Evolutionary conservation across 1,140 invertebrate species (phyloP), one percentile per base, ranked within the genome.

Genomic region (Helicoverpa armigera): DNA sequence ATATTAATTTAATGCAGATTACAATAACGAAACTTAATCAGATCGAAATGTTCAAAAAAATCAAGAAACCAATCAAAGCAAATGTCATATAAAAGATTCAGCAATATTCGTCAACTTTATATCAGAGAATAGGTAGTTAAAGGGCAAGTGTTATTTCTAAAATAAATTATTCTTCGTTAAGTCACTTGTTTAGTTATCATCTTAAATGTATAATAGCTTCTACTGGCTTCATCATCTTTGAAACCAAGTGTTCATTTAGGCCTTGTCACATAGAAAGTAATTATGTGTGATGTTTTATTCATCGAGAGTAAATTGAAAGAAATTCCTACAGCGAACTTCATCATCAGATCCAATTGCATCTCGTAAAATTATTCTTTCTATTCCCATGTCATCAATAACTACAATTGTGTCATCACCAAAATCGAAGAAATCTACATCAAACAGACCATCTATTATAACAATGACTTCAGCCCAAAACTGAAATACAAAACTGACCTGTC

Each of bases 141-240:
- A 54, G 48, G 11, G 4, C 43, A 35, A 73, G 14, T 13, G 31
- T 60, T 74, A 74, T 43, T 18, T 48, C 72, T 75, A 75, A 61
- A 61, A 75, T 75, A 75, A 75, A 75, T 75, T 61, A 75, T 61
- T 61, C 35, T 50, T 75, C 35, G 54, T 75, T 60, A 75, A 61
- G 53, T 73, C 51, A 29, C 53, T 18, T 43, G n/a, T 63, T 35
- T 12, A 58, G 56, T 61, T 14, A 7, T 65, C 53, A 11, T 61
- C 53, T 67, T 18, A 31, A 65, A 35, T 65, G 16, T 43, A 14
- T 16, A 77, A 54, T 77, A 76, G 75, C 75, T 77, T 77, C 75
- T 67, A 18, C 54, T 14, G 31, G 75, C 75, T 77, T 77, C 18
- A 43, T 43, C 14, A 73, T 73, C 53, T 29, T 70, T 23, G 11